phyloP scores from a whole-genome alignment of 2,113 vertebrate species.

The Trachemys scripta region DNA sequence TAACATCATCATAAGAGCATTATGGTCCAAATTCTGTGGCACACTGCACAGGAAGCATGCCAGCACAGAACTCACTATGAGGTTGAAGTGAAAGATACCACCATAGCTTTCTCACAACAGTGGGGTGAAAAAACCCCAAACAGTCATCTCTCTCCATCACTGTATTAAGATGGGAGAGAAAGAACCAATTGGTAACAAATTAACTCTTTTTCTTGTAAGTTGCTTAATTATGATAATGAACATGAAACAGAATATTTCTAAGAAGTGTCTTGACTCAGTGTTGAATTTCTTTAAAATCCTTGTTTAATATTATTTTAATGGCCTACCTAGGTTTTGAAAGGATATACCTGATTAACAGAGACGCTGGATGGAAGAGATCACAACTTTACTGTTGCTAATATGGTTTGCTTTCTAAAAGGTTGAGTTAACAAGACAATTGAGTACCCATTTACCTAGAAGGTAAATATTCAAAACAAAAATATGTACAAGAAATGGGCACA shows the following conservation, averaged over 20 bases:
- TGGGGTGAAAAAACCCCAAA: neutral
- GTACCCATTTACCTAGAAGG: neutral
- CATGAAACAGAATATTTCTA: neutral
- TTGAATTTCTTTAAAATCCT: neutral
- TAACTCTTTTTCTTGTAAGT: neutral
- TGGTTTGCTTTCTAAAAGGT: conserved; percentile 14
- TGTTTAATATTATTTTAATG: neutral
- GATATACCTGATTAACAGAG: neutral
- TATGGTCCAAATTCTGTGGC: neutral
- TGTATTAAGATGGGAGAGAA: neutral
- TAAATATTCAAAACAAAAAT: neutral
- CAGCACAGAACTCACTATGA: neutral
- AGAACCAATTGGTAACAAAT: neutral
- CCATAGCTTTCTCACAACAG: neutral
- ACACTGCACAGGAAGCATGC: neutral
- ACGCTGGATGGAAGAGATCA: conserved; percentile 35
- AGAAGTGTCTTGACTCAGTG: neutral
- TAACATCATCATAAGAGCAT: neutral
- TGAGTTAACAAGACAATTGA: neutral
- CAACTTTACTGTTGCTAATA: neutral
- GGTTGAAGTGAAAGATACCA: neutral
- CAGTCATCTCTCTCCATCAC: neutral
- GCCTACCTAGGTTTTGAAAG: neutral
- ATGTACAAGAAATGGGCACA: neutral
- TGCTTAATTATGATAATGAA: neutral